These are phyloP conservation scores for Callionymus lyra DNA, from an alignment of 2,113 vertebrate species.

Conservation along the genomic window DNA sequence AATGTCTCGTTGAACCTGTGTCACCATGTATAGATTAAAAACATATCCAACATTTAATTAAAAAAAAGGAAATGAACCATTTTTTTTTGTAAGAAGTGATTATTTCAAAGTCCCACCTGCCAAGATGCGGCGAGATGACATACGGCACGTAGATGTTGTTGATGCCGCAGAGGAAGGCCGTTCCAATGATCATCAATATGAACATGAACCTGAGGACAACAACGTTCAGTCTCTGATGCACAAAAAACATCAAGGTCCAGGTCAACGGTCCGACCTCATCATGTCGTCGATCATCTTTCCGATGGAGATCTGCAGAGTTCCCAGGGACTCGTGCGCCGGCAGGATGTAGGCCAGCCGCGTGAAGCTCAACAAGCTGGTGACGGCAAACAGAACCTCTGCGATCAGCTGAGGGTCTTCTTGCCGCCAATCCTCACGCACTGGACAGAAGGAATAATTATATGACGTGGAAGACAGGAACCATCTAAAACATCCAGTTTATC, in stretches of 20 bases:
- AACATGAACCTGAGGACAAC: conserved; percentile 77
- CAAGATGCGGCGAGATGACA: conserved; percentile 68
- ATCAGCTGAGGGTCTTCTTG: conserved; percentile 83
- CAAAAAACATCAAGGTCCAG: neutral
- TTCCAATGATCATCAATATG: conserved; percentile 86
- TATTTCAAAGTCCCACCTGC: too few relatives aligned
- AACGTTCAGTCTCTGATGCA: neutral
- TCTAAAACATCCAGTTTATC: too few relatives aligned
- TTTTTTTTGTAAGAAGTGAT: neutral
- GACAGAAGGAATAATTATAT: neutral
- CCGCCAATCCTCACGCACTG: conserved; percentile 72
- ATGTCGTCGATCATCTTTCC: conserved; percentile 90
- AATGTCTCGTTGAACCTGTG: conserved; percentile 82
- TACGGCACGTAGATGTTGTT: conserved; percentile 86
- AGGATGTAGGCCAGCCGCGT: conserved; percentile 83
- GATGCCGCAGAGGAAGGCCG: conserved; percentile 83
- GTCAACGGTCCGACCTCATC: conserved; percentile 67
- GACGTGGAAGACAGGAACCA: neutral
- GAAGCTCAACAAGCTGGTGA: conserved; percentile 89
- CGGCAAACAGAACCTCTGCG: conserved; percentile 80
- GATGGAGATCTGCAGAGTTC: conserved; percentile 85
- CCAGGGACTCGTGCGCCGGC: conserved; percentile 80
- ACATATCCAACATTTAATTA: too few relatives aligned
- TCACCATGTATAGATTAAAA: too few relatives aligned
- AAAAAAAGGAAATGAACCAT: neutral